Evolutionary conservation across 2,888 invertebrate genomes (phyloP).

Genomic region (Endomychus coccineus): DNA sequence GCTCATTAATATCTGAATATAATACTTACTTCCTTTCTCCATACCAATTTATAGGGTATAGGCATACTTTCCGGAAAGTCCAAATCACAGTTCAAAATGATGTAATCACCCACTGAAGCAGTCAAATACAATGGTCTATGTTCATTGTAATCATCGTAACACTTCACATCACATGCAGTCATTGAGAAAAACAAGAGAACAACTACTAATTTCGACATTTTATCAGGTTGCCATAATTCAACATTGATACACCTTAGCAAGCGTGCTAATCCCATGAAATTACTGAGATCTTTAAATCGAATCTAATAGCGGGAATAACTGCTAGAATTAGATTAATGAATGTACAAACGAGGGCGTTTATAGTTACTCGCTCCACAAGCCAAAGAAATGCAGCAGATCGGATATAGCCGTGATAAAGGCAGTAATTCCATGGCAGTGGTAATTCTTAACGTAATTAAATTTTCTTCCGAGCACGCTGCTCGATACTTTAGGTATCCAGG

Average conservation of each 20-base stretch:
- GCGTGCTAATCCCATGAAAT: no score
- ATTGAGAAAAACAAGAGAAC: background rate
- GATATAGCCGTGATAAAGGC: no score
- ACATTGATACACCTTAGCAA: no score
- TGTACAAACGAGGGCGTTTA: conserved; percentile 19
- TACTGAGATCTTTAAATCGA: conserved; percentile 11
- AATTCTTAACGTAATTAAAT: no score
- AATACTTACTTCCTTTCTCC: conserved; percentile 79
- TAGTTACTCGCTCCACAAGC: no score
- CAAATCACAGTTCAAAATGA: conserved; percentile 75
- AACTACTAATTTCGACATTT: background rate
- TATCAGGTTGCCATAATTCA: background rate
- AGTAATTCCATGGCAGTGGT: no score
- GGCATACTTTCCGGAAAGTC: conserved; percentile 81
- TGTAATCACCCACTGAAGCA: conserved; percentile 69
- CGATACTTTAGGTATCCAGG: no score
- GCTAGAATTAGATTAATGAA: conserved; percentile 26
- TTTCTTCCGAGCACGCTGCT: no score
- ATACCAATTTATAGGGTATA: conserved; percentile 80
- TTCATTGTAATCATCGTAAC: conserved; percentile 34
- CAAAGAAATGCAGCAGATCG: no score
- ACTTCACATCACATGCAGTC: background rate
- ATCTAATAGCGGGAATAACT: conserved; percentile 20
- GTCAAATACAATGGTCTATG: conserved; percentile 42
- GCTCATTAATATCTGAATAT: no score